Evolutionary conservation across 2,888 invertebrate genomes (phyloP), one percentile per base, ranked within the genome.

Genomic region (Xestia xanthographa): DNA sequence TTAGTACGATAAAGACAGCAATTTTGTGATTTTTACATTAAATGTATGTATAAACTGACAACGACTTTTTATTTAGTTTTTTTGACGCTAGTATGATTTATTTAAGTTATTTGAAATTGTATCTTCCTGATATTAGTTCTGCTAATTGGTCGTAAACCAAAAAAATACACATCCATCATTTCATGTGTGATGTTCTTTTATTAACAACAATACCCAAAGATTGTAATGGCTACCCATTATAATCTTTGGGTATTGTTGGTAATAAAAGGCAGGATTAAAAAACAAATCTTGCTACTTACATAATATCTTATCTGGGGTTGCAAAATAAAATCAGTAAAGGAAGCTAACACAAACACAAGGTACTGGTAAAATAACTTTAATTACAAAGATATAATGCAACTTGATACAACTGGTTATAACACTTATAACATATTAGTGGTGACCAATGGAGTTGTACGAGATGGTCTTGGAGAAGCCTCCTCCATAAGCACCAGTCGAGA

Each of bases 381-480:
- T 87, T 72, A 86, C 60, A 83, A 83, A 84, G 68, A 86, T 78
- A 79, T 78, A 79, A 83, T 83, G 77, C 77, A 79, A 70, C 65
- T 75, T 77, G 38, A 68, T 77, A 79, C 48, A 77, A 74, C 65
- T 75, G 67, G 60, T 63, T 74, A 71, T 48, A 70, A 67, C 66
- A 63, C 76, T 63, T 74, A 71, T 48, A 70, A 67, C 66, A 63
- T 77, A 65, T 87, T 83, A 88, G 56, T 79, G 86, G 68, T 86
- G 85, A 66, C 87, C 81, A 66, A 88, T 73, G 22, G 83, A 74
- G 58, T 88, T 87, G 77, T 86, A 87, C 60, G 87, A 79, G 63
- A 87, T 77, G 53, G 88, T 88, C 38, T 88, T 88, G 34, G 84
- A 79, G 62, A 76, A 77, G 9, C 86, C 79, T 67, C 81, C 75